Base-by-base conservation (phyloP, 1,140 invertebrate genomes). In the Solenopsis invicta region DNA sequence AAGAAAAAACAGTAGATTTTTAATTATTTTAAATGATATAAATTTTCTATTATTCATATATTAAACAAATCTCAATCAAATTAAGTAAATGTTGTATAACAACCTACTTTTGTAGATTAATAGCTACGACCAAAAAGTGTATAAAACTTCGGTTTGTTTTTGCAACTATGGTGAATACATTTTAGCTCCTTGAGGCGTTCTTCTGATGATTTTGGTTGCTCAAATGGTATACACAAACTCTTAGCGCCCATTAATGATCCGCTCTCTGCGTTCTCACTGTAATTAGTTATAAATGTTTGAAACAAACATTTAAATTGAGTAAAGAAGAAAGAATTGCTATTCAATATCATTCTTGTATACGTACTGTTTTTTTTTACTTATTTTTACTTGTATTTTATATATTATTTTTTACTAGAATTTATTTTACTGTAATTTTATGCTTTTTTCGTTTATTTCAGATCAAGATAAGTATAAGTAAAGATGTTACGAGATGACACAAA, bases 181-280 rank as follows among this genome's bases (percentile, higher is more conserved):
- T 97, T 97, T 67, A 98, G 96, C 18, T 93, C 93, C 18, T 95
- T 87, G 64, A 96, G 95, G 54, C 98, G 96, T 16, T 93, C 78
- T 16, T 93, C 78, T 8, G 96, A 94, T 2, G 98, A 97, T 77
- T 95, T 91, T 12, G 97, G 97, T 93, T 99, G 99, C 37, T 99
- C 96, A 93, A 99, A 98, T 13, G 99, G 99, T 92, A 99, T 99
- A 94, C 99, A 99, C 0, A 99, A 96, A 34, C 98, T 98, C 95
- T 99, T 99, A 6, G 99, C 99, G 52, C 99, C 99, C 99, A 99
- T 99, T 0, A 98, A 97, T 29, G 97, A 95, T 91, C 99, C 98
- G 21, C 96, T 96, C 4, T 96, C 96, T 48, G 96, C 96, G 86
- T 96, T 95, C 72, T 96, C 96, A 85, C 96, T 96, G 86, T 21